Evolutionary conservation across 2,113 vertebrate species (phyloP).

Genomic region (Myotis yumanensis): DNA sequence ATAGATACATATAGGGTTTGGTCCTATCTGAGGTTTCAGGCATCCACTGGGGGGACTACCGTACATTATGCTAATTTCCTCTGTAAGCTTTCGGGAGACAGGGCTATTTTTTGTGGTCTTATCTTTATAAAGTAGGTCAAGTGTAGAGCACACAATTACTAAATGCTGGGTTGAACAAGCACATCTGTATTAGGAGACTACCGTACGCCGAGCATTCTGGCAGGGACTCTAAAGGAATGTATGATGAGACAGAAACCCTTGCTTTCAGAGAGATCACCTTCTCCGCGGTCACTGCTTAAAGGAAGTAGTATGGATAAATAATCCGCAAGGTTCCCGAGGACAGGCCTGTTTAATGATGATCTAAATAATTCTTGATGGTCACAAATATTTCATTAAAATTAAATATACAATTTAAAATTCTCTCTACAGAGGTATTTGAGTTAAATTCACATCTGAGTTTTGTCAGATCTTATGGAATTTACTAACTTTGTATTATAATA

Average conservation of each 20-base stretch:
- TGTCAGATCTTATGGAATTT: neutral
- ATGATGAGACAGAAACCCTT: neutral
- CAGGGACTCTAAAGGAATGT: neutral
- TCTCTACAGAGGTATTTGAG: neutral
- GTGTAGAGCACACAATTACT: neutral
- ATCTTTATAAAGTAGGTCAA: neutral
- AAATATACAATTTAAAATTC: neutral
- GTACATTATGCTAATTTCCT: accelerated
- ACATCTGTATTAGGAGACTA: neutral
- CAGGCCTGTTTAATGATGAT: neutral
- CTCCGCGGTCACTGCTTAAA: neutral
- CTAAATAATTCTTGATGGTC: neutral
- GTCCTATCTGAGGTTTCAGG: neutral
- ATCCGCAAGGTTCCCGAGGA: neutral
- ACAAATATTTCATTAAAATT: neutral
- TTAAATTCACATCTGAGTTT: neutral
- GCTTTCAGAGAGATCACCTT: neutral
- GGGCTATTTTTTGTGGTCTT: neutral
- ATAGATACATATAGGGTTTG: no score
- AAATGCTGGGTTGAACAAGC: neutral
- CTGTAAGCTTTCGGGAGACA: neutral
- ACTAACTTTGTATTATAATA: neutral
- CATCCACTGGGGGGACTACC: no score
- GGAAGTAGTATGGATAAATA: neutral
- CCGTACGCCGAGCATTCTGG: neutral